These are phyloP conservation scores for Zapus hudsonius DNA, from an alignment of 2,113 vertebrate genomes.

Conservation along the genomic window DNA sequence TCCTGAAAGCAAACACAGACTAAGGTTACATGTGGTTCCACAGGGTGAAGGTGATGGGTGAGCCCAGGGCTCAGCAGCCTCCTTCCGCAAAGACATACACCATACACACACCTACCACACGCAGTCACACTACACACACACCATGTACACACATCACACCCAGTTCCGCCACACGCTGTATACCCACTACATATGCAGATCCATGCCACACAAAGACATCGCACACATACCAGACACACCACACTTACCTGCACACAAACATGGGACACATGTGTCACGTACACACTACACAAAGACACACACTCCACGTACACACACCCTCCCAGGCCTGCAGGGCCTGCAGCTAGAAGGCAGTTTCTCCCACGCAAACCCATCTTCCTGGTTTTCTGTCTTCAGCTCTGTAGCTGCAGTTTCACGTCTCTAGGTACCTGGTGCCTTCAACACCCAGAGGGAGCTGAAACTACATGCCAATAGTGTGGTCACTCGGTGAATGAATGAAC, in stretches of 20 bases:
- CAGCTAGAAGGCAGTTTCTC: not conserved
- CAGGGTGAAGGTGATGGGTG: not conserved
- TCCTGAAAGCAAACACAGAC: conserved; percentile 85
- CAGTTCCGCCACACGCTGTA: not conserved
- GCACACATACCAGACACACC: not conserved
- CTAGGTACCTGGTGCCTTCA: not conserved
- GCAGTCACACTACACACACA: not conserved
- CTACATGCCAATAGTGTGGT: not conserved
- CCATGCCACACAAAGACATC: too few relatives aligned
- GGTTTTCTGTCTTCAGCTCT: not conserved
- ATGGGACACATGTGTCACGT: too few relatives aligned
- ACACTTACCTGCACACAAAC: not conserved
- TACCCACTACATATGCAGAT: not conserved
- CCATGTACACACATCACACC: not conserved
- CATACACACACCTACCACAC: too few relatives aligned
- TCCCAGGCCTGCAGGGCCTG: not conserved
- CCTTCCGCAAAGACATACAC: not conserved
- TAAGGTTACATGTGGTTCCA: not conserved
- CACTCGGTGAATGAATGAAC: too few relatives aligned
- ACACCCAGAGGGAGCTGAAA: too few relatives aligned
- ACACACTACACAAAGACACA: not conserved
- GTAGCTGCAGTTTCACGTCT: not conserved
- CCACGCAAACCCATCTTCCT: not conserved
- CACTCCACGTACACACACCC: not conserved
- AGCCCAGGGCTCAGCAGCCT: not conserved